These are phyloP conservation scores for Plumapathes pennacea DNA, from an alignment of 92 coral and sea anemone genomes.

Conservation along the genomic window DNA sequence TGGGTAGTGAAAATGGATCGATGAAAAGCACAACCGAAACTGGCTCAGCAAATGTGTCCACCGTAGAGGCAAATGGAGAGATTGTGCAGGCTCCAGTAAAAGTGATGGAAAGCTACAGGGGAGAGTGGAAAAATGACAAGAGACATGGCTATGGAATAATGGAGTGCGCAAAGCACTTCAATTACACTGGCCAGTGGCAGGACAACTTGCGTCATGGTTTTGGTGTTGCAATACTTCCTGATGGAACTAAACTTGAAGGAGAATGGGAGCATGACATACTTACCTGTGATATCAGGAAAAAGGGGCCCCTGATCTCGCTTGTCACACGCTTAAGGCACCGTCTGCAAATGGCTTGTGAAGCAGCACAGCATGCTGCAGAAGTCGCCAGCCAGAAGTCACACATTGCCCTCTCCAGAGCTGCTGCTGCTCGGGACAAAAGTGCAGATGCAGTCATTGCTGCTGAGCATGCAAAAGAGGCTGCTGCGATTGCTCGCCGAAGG, in stretches of 20 bases:
- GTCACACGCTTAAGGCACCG: slow-evolving; percentile 83
- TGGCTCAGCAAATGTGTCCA: slow-evolving; percentile 61
- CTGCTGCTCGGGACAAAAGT: slow-evolving; percentile 80
- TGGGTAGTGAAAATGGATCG: slow-evolving; percentile 59
- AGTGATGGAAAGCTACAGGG: slow-evolving; percentile 68
- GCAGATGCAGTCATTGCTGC: slow-evolving; percentile 72
- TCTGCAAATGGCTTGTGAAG: slow-evolving; percentile 74
- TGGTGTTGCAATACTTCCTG: slow-evolving; percentile 70
- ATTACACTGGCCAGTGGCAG: slow-evolving; percentile 75
- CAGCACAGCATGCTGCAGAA: slow-evolving; percentile 77
- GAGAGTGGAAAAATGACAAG: slow-evolving; percentile 87
- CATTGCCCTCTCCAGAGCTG: slow-evolving; percentile 78
- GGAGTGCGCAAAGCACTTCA: slow-evolving; percentile 66
- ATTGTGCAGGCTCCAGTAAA: slow-evolving; percentile 22
- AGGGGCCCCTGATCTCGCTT: slow-evolving; percentile 67
- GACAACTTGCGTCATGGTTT: slow-evolving; percentile 88
- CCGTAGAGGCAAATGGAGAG: slow-evolving; percentile 32
- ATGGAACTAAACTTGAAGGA: slow-evolving; percentile 71
- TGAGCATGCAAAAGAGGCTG: slow-evolving; percentile 67
- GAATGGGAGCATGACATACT: slow-evolving; percentile 75
- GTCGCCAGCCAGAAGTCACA: slow-evolving; percentile 81
- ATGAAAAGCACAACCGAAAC: slow-evolving; percentile 56
- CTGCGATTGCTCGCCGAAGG: slow-evolving; percentile 58
- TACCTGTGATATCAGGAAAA: slow-evolving; percentile 57
- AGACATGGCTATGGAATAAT: slow-evolving; percentile 83